These are phyloP conservation scores for Gonatopus flavifemur DNA, from an alignment of 1,140 invertebrate species.

Conservation along the genomic window DNA sequence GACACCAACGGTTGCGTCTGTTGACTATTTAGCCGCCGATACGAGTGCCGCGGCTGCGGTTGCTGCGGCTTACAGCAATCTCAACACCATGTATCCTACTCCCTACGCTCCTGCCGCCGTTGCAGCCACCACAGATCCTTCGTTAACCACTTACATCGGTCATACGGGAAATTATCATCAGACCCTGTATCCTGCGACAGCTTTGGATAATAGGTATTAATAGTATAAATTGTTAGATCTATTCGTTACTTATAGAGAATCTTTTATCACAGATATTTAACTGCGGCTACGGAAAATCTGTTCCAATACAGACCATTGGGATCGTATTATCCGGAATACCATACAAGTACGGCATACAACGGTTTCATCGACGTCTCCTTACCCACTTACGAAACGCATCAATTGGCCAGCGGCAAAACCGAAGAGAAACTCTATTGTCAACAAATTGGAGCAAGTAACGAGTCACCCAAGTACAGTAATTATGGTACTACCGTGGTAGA, in stretches of 20 bases:
- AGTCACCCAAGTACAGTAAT: constrained; percentile 52
- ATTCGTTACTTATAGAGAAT: neutral
- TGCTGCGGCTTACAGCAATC: constrained; percentile 77
- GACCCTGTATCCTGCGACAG: constrained; percentile 69
- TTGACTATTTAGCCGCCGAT: constrained; percentile 69
- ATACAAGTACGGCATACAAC: constrained; percentile 61
- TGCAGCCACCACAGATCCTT: constrained; percentile 63
- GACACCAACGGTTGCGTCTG: constrained; percentile 58
- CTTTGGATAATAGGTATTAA: constrained; percentile 67
- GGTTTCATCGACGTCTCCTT: constrained; percentile 62
- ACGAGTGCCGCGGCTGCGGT: constrained; percentile 69
- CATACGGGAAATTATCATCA: constrained; percentile 75
- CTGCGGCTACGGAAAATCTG: constrained; percentile 75
- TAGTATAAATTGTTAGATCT: neutral
- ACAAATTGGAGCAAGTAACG: constrained; percentile 54
- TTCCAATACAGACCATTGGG: constrained; percentile 82
- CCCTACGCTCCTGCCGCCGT: constrained; percentile 64
- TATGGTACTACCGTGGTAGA: too few relatives aligned
- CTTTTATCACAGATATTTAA: constrained; percentile 59
- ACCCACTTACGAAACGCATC: constrained; percentile 58
- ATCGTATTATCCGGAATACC: constrained; percentile 78
- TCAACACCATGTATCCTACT: constrained; percentile 78
- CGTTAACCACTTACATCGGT: constrained; percentile 68
- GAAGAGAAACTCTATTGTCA: constrained; percentile 70
- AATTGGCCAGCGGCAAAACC: constrained; percentile 57